phyloP scores from a whole-genome alignment of 2,113 vertebrate species.

The Taurulus bubalis region DNA sequence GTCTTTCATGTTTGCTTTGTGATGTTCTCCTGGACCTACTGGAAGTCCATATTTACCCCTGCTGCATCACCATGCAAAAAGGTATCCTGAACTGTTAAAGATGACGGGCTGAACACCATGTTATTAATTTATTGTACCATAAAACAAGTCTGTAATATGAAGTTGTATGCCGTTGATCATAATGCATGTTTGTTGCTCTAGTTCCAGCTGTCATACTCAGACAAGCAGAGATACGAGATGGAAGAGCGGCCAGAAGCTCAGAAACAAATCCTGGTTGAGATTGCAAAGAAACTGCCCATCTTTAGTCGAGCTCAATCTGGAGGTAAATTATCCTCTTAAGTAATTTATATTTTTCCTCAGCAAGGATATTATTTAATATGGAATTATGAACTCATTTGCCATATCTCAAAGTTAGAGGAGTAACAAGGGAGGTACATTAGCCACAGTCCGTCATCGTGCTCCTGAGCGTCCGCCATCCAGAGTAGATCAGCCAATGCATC shows the following conservation, averaged over 20 bases:
- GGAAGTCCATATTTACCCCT: constrained; percentile 96
- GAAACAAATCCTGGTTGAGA: constrained; percentile 93
- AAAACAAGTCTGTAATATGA: neutral
- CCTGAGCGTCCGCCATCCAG: constrained; percentile 36
- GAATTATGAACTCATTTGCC: neutral
- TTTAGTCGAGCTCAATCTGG: constrained; percentile 91
- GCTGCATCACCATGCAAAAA: constrained; percentile 93
- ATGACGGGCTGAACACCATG: neutral
- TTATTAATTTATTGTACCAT: neutral
- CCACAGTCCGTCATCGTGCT: neutral
- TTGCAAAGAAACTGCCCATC: constrained; percentile 92
- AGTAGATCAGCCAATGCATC: constrained; percentile 56
- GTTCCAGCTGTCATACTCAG: constrained; percentile 94
- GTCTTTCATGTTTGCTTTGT: constrained; percentile 95
- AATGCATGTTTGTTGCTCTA: constrained; percentile 62
- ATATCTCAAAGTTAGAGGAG: neutral
- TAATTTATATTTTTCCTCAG: neutral
- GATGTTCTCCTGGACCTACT: constrained; percentile 98
- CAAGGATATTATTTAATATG: neutral
- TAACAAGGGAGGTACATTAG: constrained; percentile 6
- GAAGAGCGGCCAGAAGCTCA: constrained; percentile 94
- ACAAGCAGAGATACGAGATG: constrained; percentile 94
- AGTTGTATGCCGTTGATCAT: neutral
- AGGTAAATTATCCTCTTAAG: constrained; percentile 78
- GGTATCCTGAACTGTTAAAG: constrained; percentile 77